These are phyloP conservation scores for Esox niger DNA, from an alignment of 2,113 vertebrate genomes.

Conservation along the genomic window DNA sequence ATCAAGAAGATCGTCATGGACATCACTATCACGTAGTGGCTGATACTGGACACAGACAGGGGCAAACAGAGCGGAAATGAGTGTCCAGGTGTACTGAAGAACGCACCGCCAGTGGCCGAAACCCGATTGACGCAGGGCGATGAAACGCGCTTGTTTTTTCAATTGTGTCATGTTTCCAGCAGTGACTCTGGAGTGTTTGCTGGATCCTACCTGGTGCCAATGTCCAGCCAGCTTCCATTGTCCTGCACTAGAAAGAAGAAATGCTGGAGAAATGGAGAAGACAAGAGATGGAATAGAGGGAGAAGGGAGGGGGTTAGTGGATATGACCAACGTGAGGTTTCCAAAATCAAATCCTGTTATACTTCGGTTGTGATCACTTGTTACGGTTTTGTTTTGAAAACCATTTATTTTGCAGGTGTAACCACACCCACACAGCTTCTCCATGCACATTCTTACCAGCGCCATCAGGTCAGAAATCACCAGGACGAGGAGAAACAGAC, in stretches of 20 bases:
- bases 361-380: too few relatives aligned
- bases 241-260: conserved; percentile 98
- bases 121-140: too few relatives aligned
- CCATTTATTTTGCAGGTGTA: too few relatives aligned
- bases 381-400: too few relatives aligned
- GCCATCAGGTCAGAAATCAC: conserved; percentile 97
- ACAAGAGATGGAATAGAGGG: conserved; percentile 32
- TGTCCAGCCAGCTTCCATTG: conserved; percentile 97
- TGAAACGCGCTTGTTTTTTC: too few relatives aligned
- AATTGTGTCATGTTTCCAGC: too few relatives aligned
- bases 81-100: background rate
- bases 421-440: background rate
- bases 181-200: too few relatives aligned
- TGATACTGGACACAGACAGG: conserved; percentile 80
- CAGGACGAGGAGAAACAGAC: conserved; percentile 93
- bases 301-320: background rate
- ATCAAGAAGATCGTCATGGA: conserved; percentile 92
- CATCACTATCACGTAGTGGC: conserved; percentile 98
- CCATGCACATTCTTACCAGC: conserved; percentile 77
- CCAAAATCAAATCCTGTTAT: too few relatives aligned
- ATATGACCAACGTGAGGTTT: too few relatives aligned
- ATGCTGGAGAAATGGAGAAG: conserved; percentile 74
- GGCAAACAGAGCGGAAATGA: background rate
- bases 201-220: conserved; percentile 87
- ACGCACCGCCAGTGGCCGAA: too few relatives aligned